These are phyloP conservation scores for Melanaphis sacchari DNA, from an alignment of 1,140 invertebrate genomes.

Conservation along the genomic window DNA sequence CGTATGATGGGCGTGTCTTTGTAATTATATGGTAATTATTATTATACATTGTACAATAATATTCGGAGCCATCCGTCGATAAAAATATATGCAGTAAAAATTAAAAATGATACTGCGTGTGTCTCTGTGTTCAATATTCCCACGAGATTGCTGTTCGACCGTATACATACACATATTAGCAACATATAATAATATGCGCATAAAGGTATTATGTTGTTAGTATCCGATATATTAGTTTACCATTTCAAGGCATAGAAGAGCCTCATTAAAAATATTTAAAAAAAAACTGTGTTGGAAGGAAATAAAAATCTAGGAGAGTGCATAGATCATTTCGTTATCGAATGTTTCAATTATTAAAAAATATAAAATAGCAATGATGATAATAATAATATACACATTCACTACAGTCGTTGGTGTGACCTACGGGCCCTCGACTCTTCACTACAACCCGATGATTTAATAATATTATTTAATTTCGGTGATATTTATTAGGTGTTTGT, in stretches of 20 bases:
- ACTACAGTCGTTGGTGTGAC: neutral
- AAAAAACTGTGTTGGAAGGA: neutral
- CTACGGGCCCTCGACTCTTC: neutral
- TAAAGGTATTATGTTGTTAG: neutral
- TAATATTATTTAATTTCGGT: slow-evolving; percentile 40
- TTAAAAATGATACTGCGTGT: neutral
- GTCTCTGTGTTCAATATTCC: neutral
- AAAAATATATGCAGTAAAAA: neutral
- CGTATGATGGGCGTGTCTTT: neutral
- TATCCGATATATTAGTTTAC: neutral
- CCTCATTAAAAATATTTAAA: slow-evolving; percentile 27
- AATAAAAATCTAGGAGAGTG: neutral
- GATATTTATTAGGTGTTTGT: slow-evolving; percentile 52
- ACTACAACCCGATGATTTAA: neutral
- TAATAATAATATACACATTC: neutral
- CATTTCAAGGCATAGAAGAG: neutral
- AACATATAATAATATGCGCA: neutral
- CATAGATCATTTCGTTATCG: slow-evolving; percentile 9
- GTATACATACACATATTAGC: slow-evolving; percentile 10
- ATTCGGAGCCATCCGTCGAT: neutral
- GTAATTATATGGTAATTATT: slow-evolving; percentile 33
- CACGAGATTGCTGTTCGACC: neutral
- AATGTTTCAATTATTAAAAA: slow-evolving; percentile 45
- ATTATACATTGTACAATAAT: slow-evolving; percentile 30
- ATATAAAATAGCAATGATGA: neutral